These are phyloP conservation scores for Mastomys natalensis DNA, from an alignment of 2,113 vertebrate species.

Conservation along the genomic window DNA sequence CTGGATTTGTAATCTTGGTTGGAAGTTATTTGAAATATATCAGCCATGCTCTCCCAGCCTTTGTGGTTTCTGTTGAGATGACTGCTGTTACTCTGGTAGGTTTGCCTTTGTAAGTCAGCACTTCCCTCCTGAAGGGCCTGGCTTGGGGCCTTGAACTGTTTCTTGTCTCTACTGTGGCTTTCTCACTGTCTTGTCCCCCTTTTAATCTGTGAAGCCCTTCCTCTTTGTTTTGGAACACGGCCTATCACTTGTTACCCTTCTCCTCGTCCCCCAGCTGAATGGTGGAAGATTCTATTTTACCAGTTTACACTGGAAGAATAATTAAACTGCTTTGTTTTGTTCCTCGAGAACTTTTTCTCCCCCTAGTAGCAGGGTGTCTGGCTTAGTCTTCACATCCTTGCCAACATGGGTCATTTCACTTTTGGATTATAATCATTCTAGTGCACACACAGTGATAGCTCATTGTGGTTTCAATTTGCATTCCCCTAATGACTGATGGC, in stretches of 20 bases:
- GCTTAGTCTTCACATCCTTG: not conserved
- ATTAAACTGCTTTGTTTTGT: not conserved
- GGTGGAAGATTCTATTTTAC: not conserved
- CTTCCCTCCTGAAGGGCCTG: not conserved
- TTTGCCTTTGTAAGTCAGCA: not conserved
- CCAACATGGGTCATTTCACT: not conserved
- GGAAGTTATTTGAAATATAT: not conserved
- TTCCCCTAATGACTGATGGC: not conserved
- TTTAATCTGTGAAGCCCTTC: not conserved
- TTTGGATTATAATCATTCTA: not conserved
- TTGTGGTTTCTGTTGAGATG: not conserved
- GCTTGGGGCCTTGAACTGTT: not conserved
- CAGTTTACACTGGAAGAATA: not conserved
- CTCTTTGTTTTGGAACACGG: not conserved
- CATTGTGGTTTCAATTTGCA: not conserved
- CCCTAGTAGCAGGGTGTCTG: not conserved
- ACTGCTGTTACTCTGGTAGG: not conserved
- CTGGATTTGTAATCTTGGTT: not conserved
- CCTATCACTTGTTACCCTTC: not conserved
- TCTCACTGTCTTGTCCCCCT: not conserved
- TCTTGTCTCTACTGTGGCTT: not conserved
- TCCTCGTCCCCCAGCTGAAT: not conserved
- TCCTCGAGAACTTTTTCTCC: not conserved
- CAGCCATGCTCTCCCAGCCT: not conserved
- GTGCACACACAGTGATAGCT: not conserved